These are phyloP conservation scores for Parelbella ahira DNA, from an alignment of 2,888 invertebrate species.

Conservation along the genomic window DNA sequence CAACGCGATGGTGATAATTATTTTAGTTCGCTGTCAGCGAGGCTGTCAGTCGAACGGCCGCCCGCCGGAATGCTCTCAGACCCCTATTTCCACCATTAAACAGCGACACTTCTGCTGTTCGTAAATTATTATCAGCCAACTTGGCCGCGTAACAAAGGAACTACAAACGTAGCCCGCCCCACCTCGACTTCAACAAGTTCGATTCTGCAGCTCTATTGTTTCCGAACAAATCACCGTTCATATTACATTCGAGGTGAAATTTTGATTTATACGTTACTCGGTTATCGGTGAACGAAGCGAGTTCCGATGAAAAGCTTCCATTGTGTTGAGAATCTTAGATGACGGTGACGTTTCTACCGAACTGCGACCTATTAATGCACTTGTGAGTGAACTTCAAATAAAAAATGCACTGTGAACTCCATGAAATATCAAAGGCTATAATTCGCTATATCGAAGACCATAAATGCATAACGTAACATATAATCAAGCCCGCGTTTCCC, in stretches of 20 bases:
- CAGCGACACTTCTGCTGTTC: slow-evolving; percentile 79
- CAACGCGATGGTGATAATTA: slow-evolving; percentile 80
- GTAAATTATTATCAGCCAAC: slow-evolving; percentile 79
- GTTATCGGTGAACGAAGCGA: slow-evolving; percentile 53
- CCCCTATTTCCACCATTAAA: slow-evolving; percentile 65
- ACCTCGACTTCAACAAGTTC: slow-evolving; percentile 66
- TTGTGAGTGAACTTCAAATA: no score
- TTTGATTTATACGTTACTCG: slow-evolving; percentile 77
- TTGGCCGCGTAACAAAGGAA: slow-evolving; percentile 73
- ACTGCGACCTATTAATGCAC: no score
- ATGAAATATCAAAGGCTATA: no score
- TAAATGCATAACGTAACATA: no score
- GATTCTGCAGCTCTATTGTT: slow-evolving; percentile 71
- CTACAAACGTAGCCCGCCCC: slow-evolving; percentile 63
- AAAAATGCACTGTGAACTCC: no score
- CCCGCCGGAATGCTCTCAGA: slow-evolving; percentile 72
- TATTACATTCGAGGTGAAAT: slow-evolving; percentile 75
- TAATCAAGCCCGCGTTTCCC: no score
- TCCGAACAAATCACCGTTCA: slow-evolving; percentile 64
- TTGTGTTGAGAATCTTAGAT: slow-evolving; percentile 40
- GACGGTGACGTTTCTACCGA: background rate
- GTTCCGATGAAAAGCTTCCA: slow-evolving; percentile 57
- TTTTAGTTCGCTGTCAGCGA: slow-evolving; percentile 78
- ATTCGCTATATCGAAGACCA: no score
- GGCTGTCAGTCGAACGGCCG: slow-evolving; percentile 63